phyloP scores from a whole-genome alignment of 1,140 invertebrate genomes.

The Penaeus indicus region DNA sequence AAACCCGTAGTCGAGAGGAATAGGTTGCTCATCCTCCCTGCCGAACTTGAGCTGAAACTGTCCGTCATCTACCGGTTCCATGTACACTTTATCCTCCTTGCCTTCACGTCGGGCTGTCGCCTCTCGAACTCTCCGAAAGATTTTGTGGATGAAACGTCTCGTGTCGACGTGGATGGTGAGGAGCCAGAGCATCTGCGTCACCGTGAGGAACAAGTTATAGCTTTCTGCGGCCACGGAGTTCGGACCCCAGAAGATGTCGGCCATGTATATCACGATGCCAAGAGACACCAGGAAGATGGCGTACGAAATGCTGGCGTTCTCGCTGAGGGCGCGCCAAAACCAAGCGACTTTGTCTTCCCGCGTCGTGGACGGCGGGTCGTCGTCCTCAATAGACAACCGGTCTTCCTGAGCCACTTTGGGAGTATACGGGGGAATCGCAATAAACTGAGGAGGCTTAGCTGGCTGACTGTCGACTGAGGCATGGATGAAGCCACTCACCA shows the following conservation, averaged over 20 bases:
- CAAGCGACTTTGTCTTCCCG: constrained; percentile 56
- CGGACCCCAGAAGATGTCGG: constrained; percentile 74
- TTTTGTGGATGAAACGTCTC: constrained; percentile 73
- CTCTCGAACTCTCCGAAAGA: constrained; percentile 66
- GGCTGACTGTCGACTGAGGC: too few species aligned
- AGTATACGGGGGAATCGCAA: too few species aligned
- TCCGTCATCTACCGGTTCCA: constrained; percentile 69
- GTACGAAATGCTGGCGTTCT: constrained; percentile 75
- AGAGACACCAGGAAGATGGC: constrained; percentile 78
- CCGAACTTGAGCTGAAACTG: constrained; percentile 65
- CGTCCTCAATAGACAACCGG: background rate
- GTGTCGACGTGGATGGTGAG: constrained; percentile 77
- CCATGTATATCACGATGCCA: constrained; percentile 77
- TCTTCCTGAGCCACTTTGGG: too few species aligned
- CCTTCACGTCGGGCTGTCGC: constrained; percentile 58
- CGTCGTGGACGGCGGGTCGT: constrained; percentile 42
- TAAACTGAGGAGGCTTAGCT: too few species aligned
- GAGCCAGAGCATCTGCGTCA: constrained; percentile 75
- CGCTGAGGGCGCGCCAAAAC: constrained; percentile 54
- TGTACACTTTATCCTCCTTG: constrained; percentile 73
- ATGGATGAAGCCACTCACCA: too few species aligned
- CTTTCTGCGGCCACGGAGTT: constrained; percentile 73
- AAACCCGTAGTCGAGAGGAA: constrained; percentile 68
- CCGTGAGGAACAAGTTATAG: constrained; percentile 76
- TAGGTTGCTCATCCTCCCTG: constrained; percentile 58